Evolutionary conservation across 2,797 vertebrate species (phyloP).

Genomic region (Vultur gryphus): DNA sequence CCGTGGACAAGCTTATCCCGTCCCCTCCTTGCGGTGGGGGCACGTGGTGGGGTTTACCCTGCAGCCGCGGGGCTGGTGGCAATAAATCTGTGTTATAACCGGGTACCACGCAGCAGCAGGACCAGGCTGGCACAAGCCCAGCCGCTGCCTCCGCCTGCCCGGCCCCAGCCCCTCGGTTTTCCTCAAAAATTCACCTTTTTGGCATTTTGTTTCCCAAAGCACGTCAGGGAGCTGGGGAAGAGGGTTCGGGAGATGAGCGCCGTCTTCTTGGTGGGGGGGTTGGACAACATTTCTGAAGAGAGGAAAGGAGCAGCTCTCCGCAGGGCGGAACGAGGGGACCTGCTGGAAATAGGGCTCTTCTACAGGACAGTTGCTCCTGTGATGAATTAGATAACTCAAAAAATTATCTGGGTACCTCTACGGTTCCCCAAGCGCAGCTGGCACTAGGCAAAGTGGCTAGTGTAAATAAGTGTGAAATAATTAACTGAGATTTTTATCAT

Average conservation of each 20-base stretch:
- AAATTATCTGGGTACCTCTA: rapidly evolving
- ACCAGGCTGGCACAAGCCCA: background rate
- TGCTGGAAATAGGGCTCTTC: background rate
- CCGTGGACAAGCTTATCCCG: background rate
- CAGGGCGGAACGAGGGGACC: no score
- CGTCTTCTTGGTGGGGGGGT: background rate
- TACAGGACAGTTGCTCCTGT: background rate
- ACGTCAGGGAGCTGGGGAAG: rapidly evolving
- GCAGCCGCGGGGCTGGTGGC: background rate
- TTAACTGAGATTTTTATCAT: rapidly evolving
- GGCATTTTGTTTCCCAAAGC: background rate
- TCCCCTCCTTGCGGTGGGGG: background rate
- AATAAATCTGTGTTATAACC: background rate
- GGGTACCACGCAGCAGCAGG: background rate
- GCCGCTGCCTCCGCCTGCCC: background rate
- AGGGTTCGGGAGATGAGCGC: rapidly evolving
- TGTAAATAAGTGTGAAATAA: background rate
- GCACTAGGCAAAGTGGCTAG: rapidly evolving
- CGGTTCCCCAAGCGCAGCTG: rapidly evolving
- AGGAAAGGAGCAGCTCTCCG: background rate
- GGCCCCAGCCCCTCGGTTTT: background rate
- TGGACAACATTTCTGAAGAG: rapidly evolving
- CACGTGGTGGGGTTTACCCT: background rate
- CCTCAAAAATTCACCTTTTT: background rate
- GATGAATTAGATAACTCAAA: rapidly evolving